Evolutionary conservation across 2,113 vertebrate genomes (phyloP), one percentile per base, ranked within the genome.

Genomic region (Passer montanus): DNA sequence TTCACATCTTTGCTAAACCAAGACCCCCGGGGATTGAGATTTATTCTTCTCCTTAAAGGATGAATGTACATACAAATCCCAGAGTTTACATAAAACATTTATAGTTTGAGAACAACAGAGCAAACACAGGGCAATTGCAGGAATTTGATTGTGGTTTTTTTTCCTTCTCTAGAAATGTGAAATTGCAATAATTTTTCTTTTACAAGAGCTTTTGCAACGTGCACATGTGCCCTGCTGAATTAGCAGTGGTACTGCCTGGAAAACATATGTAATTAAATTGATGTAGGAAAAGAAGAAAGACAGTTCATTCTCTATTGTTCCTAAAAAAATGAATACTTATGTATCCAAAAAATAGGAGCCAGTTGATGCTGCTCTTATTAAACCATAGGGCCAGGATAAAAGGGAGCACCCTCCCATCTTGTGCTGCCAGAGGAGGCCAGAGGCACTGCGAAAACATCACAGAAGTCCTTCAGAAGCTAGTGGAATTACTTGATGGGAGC

Each of bases 181-280:
- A 97, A 97, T 91, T 28, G 67, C 91, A 97, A 95, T 97, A 81
- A 88, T 94, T 96, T 95, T 92, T 70, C 43, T 94, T 98, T 98
- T 97, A 97, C 33, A 91, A 97, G 93, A 95, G 93, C 87, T 98
- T 97, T 98, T 98, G 96, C 95, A 96, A 95, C 87, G 83, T 78
- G 93, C 94, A 97, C 82, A 96, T 97, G 85, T 96, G 85, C 50
- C 69, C 97, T 96, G 74, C 91, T 97, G 97, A 97, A 97, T 97
- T 97, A 97, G 89, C 81, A 94, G 85, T 94, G 70, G 82, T 96
- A 89, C 78, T 95, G 95, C 95, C 97, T 98, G 97, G 97, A 97
- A 98, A 97, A 97, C 95, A 97, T 95, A 95, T 95, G 81, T 76
- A 98, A 98, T 96, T 97, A 96, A 96, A 96, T 52, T 78, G 89